A percentile compares a stretch with the other conserved stretches of the same genome.
Evolutionary conservation across 2,113 vertebrate species (phyloP).

Genomic region (Calonectris borealis): DNA sequence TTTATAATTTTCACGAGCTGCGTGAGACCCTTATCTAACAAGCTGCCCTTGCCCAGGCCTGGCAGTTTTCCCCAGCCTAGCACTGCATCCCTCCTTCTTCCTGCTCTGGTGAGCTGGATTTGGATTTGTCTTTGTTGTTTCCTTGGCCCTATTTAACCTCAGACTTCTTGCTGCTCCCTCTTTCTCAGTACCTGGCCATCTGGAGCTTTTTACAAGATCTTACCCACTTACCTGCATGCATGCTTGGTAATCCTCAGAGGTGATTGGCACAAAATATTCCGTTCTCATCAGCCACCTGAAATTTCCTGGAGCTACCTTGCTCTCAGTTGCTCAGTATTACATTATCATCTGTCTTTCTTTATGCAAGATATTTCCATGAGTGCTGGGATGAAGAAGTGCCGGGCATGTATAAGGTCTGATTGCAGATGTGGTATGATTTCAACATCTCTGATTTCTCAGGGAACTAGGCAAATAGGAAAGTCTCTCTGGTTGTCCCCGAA

Average conservation of each 20-base stretch:
- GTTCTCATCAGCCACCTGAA: not conserved
- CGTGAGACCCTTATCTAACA: not conserved
- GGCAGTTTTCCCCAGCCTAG: not conserved
- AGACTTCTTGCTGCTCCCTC: not conserved
- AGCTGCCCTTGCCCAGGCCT: not conserved
- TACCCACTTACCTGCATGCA: not conserved
- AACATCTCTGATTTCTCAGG: not conserved
- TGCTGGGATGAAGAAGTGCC: not conserved
- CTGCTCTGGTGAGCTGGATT: not conserved
- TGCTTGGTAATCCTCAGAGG: not conserved
- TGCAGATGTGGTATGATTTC: not conserved
- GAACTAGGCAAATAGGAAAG: not conserved
- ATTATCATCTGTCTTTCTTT: not conserved
- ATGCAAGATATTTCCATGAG: not conserved
- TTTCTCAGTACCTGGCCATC: not conserved
- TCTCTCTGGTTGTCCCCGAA: not conserved
- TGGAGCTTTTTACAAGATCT: not conserved
- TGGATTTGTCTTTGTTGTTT: not conserved
- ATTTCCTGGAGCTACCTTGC: not conserved
- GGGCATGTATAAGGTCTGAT: not conserved
- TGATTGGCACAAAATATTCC: not conserved
- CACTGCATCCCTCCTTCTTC: not conserved
- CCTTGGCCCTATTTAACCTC: not conserved
- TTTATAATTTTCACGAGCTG: not conserved
- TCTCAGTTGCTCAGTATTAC: not conserved